Base-by-base conservation (phyloP, 2,888 invertebrate genomes). In the Esperia sulphurella region DNA sequence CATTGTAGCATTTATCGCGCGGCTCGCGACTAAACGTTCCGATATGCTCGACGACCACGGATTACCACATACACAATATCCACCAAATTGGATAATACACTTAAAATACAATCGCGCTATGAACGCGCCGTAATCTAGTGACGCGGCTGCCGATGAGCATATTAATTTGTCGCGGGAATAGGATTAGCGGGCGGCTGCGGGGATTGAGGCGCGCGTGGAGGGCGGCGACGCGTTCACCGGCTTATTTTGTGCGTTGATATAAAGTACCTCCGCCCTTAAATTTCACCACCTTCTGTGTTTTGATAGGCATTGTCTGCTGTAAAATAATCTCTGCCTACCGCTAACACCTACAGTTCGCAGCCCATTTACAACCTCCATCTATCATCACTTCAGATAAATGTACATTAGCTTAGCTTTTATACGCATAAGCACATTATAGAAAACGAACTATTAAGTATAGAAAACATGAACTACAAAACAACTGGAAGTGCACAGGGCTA, bases 31-130 rank as follows among this genome's bases (percentile, higher is more conserved):
- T 80, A 76, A 82, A 75, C 81, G 74, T 61, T 69, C 70, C 74
- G 69, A 64, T 77, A 74, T 75, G 77, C 73, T 71, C 75, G 69
- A 74, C 80, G 70, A 70, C 75, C 79, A 73, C 79, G 80, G 85
- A 87, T 88, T 86, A 87, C 78, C 79, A 71, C 84, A 88, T 90
- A 89, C 88, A 90, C 90, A 89, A 90, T 90, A 91, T 85, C 90
- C 80, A 79, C 82, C 88, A 90, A 90, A 91, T 91, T 91, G 91
- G 91, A 91, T 92, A 91, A 92, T 91, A 91, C 91, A 91, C 91
- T 91, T 92, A 91, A 91, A 91, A 91, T 89, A 91, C 90, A 88
- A 89, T 90, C 89, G 90, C 79, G 83, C 80, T 75, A 79, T 84
- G 80, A 85, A 87, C 82, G 86, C 82, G 77, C 75, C 77, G 81